Conservation (phyloP, 2,888 invertebrate genomes). For the Rhingia campestris region DNA sequence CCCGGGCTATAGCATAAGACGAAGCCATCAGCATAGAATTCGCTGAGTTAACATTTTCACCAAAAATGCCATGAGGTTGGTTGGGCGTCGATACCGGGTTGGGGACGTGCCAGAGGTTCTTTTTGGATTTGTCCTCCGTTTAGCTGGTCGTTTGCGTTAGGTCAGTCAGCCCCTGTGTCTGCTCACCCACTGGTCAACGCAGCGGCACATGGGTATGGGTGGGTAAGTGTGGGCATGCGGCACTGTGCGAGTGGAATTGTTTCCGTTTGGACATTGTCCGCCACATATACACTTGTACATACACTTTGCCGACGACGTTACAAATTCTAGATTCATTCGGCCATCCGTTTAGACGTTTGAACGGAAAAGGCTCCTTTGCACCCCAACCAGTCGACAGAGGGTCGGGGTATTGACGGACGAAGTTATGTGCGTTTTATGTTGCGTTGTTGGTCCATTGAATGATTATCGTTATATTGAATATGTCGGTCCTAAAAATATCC, state of each 20-base stretch:
- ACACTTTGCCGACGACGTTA: conserved; percentile 16
- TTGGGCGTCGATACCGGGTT: background rate
- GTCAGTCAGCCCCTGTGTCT: conserved; percentile 30
- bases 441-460: conserved; percentile 66
- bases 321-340: conserved; percentile 49
- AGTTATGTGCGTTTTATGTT: conserved; percentile 56
- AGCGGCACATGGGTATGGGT: background rate
- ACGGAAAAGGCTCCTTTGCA: conserved; percentile 27
- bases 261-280: conserved; percentile 63
- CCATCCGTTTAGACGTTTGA: background rate
- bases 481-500: conserved; percentile 55
- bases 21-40: conserved; percentile 69
- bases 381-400: background rate
- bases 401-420: background rate
- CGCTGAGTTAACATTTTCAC: conserved; percentile 72
- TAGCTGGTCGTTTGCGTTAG: conserved; percentile 63
- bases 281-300: background rate
- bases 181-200: conserved; percentile 35
- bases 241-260: conserved; percentile 43
- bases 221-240: no score
- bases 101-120: background rate
- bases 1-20: conserved; percentile 54
- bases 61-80: conserved; percentile 51
- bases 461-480: conserved; percentile 73
- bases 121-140: conserved; percentile 60